phyloP scores from a whole-genome alignment of 2,797 vertebrate genomes.

The Spondyliosoma cantharus region DNA sequence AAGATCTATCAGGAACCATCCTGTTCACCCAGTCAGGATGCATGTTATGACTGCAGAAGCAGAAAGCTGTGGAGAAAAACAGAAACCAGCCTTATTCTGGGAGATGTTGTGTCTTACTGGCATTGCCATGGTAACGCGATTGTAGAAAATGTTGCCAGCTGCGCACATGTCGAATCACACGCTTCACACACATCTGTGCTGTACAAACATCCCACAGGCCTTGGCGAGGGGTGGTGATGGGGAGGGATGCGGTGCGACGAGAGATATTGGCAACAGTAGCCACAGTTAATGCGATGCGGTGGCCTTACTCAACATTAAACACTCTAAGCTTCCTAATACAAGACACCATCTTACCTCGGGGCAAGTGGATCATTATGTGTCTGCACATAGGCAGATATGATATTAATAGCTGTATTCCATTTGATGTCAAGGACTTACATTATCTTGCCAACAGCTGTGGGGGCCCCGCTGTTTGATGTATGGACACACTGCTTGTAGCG shows the following conservation, averaged over 20 bases:
- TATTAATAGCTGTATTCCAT: slow-evolving; percentile 74
- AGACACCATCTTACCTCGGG: slow-evolving; percentile 54
- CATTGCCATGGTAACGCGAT: slow-evolving; percentile 41
- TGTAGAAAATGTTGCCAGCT: slow-evolving; percentile 19
- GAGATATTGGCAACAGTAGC: slow-evolving; percentile 36
- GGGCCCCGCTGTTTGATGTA: slow-evolving; percentile 66
- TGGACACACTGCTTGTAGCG: slow-evolving; percentile 57
- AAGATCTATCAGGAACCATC: slow-evolving; percentile 9
- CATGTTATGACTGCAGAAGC: slow-evolving; percentile 21
- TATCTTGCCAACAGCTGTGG: slow-evolving; percentile 69
- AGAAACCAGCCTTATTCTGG: slow-evolving; percentile 17
- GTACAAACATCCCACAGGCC: slow-evolving; percentile 35
- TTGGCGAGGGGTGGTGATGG: background rate
- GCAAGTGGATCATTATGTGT: slow-evolving; percentile 67
- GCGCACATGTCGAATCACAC: slow-evolving; percentile 14
- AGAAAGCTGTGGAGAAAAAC: background rate
- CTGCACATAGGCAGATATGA: slow-evolving; percentile 66
- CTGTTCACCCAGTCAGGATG: slow-evolving; percentile 12
- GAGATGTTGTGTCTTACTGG: background rate
- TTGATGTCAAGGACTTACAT: slow-evolving; percentile 74
- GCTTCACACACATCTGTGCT: slow-evolving; percentile 30
- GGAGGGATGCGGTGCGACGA: background rate
- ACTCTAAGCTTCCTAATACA: slow-evolving; percentile 49
- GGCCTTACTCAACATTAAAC: slow-evolving; percentile 54
- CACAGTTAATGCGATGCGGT: slow-evolving; percentile 31